Evolutionary conservation across 37 sponge, comb jelly and placozoan species (phyloP), one percentile per base, ranked within the genome.

Genomic region (Agelas oroides): DNA sequence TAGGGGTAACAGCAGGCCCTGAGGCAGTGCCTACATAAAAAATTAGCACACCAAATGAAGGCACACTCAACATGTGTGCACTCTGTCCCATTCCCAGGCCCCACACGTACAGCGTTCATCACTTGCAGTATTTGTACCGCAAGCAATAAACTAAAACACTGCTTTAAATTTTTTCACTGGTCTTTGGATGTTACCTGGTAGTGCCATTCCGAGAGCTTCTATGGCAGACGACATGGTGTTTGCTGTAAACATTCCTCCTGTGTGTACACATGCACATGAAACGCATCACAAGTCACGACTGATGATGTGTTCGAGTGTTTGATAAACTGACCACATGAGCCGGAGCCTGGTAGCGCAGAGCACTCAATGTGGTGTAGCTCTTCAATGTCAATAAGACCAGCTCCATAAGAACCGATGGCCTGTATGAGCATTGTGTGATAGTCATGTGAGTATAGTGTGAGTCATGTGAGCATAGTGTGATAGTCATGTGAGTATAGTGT

Each of bases 231-330:
- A 90, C 90, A 93, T 93, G n/a, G 94, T 90, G 73, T 90, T 93
- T 17, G 94, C 94, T 39, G 90, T 93, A 59, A 83, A 93, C 94
- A 92, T 92, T 11, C 93, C 93, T 31, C 93, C 93, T 92, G 67
- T n/a, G n/a, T n/a, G n/a, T 3, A 28, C 6, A 56, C n/a, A 27
- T 35, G 60, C 46, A 46, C 67, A 66, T 18, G 63, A 32, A 21
- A 32, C 70, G n/a, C n/a, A n/a, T n/a, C n/a, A n/a, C n/a, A n/a
- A n/a, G n/a, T n/a, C n/a, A n/a, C n/a, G n/a, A n/a, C n/a, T n/a
- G n/a, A 19, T 19, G 16, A 57, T 57, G n/a, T 34, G n/a, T 23
- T 19, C 19, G 53, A 14, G 73, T 1, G 53, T 20, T 67, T 40
- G n/a, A n/a, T n/a, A 38, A 41, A 33, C 78, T 58, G 70, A 92